Base-by-base conservation (phyloP, 37 sponge, comb jelly and placozoan genomes). In the Corticium candelabrum region DNA sequence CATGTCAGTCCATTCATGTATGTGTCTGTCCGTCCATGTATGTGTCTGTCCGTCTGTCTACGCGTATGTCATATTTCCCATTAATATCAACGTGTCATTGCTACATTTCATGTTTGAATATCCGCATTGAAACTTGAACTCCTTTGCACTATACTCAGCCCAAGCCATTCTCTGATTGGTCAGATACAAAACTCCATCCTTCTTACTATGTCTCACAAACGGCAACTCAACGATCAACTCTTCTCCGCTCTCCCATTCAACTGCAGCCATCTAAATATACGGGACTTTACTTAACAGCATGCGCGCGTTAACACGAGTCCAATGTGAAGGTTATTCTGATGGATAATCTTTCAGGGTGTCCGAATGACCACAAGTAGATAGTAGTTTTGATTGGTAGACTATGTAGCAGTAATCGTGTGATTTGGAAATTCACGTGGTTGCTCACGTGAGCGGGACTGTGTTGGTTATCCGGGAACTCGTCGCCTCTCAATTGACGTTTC, bases 151-250 rank as follows among this genome's bases (percentile, higher is more conserved):
- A 4, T 85, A 81, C 1, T 77, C 86, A 40, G 74, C 69, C 94
- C 94, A 94, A 37, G 84, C 92, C 11, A 94, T 80, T 40, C 91
- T 81, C 3, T 40, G 30, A 21, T 82, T 74, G 5, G 89, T 81
- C 31, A 94, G 75, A 30, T 88, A 76, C n/a, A 94, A 77, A 0
- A 81, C 71, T 0, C 94, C 94, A 71, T 86, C 84, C 39, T 88
- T 87, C 43, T 94, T 94, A 75, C 86, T 87, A 73, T 82, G 82
- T 27, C 82, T 68, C 11, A 87, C 91, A 0, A 72, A 40, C n/a
- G 78, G 83, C 5, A 87, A 77, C 68, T 88, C 89, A 5, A 75
- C 41, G 3, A 93, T 35, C 3, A 84, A 35, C 68, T 81, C 74
- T 40, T 88, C 92, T 37, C 40, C 82, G 32, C 41, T 77, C 21